Base-by-base conservation (phyloP, 2,888 invertebrate species). In the Metopia argyrocephala region DNA sequence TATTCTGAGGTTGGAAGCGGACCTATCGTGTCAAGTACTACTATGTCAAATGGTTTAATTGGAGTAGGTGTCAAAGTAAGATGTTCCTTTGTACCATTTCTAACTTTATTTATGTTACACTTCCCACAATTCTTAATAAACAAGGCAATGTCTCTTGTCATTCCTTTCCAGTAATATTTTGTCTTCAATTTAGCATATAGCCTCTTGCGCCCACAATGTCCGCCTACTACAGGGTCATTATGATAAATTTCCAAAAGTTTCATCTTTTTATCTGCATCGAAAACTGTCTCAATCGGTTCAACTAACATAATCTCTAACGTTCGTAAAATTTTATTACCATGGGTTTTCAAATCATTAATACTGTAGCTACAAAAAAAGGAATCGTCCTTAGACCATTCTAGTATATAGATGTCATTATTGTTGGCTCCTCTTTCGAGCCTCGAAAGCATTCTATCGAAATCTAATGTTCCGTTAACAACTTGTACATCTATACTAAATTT, bases 1-100 rank as follows among this genome's bases (percentile, higher is more conserved):
- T 64, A 21, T 25, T 79, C 48, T 9, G 78, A 79, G 50, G 50
- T 73, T n/a, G 76, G 71, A n/a, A 84, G 68, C 50, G 81, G 82
- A 46, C 84, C 84, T 31, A 84, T 82, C 27, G 83, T 83, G 54
- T 83, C 82, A 46, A 83, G 45, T 61, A 78, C 50, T 12, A 83
- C 70, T 20, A 76, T 75, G 15, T 82, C 76, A 69, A 84, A 81
- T 23, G 79, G 59, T 38, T 73, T 68, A 9, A 7, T 45, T 21
- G 82, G 66, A 1, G 66, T 82, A 59, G 69, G n/a, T 15, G 46
- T 46, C 18, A 46, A 5, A 1, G 56, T 25, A 25, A 56, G 56
- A 15, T 56, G 15, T 56, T 75, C 71, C 15, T 70, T 83, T n/a
- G 7, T 73, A 18, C 62, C 54, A 65, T 48, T 68, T 18, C 57